Conservation (phyloP, 2,888 invertebrate genomes). For the Lacanobia wlatinum region DNA sequence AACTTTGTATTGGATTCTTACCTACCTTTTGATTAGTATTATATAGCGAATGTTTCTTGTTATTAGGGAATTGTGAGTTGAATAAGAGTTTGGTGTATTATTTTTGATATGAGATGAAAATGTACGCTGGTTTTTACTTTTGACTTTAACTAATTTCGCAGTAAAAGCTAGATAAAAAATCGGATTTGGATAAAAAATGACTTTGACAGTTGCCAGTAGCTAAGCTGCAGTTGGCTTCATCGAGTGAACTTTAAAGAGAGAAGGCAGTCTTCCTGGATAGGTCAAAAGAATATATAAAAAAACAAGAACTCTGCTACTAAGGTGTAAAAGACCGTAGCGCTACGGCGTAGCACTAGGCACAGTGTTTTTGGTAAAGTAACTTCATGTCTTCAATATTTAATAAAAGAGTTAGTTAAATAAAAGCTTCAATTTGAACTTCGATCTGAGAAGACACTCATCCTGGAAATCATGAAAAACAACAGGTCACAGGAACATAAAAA, state of each 20-base stretch:
- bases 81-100: slow-evolving; percentile 25
- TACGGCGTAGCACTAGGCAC: background rate
- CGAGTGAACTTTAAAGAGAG: background rate
- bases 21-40: slow-evolving; percentile 53
- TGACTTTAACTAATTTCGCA: no score
- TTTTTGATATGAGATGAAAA: slow-evolving; percentile 1
- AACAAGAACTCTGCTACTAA: no score
- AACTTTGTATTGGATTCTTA: slow-evolving; percentile 64
- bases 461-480: no score
- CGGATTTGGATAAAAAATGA: no score
- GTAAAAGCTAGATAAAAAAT: background rate
- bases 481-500: no score
- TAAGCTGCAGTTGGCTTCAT: background rate
- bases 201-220: no score
- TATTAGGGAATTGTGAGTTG: slow-evolving; percentile 35
- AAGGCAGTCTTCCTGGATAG: background rate
- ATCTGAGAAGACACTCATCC: no score
- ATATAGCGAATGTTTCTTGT: slow-evolving; percentile 39
- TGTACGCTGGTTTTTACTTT: background rate
- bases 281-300: no score
- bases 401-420: no score
- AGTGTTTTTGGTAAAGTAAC: no score
- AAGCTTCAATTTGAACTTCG: no score
- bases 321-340: slow-evolving; percentile 4
- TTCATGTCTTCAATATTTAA: no score